These are phyloP conservation scores for Gibbula magus DNA, from an alignment of 2,888 invertebrate genomes.

Conservation along the genomic window DNA sequence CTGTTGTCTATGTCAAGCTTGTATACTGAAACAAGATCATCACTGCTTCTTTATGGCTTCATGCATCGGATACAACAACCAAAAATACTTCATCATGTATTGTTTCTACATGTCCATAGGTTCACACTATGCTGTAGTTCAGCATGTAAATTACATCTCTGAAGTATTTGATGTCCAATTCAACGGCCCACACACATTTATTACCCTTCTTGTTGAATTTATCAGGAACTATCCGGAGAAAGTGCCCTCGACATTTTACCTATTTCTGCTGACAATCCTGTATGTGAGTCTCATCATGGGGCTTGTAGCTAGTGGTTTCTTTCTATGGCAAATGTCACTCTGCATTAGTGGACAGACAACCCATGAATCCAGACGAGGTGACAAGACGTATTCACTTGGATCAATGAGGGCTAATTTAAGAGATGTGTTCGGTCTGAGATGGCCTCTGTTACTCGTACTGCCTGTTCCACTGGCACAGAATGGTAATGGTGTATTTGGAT, in stretches of 20 bases:
- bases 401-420: slow-evolving; percentile 37
- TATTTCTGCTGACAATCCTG: slow-evolving; percentile 41
- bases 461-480: slow-evolving; percentile 44
- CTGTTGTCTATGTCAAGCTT: slow-evolving; percentile 48
- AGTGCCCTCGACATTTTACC: slow-evolving; percentile 27
- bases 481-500: slow-evolving; percentile 34
- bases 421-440: slow-evolving; percentile 50
- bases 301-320: slow-evolving; percentile 38
- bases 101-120: slow-evolving; percentile 50
- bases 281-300: slow-evolving; percentile 42
- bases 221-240: slow-evolving; percentile 21
- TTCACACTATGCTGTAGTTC: slow-evolving; percentile 42
- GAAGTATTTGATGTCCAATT: slow-evolving; percentile 35
- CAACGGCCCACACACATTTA: slow-evolving; percentile 49
- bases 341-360: slow-evolving; percentile 44
- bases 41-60: slow-evolving; percentile 56
- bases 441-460: slow-evolving; percentile 44
- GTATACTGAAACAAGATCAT: slow-evolving; percentile 51
- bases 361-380: slow-evolving; percentile 42
- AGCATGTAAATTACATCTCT: slow-evolving; percentile 36
- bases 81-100: slow-evolving; percentile 53
- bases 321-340: slow-evolving; percentile 50
- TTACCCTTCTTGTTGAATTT: slow-evolving; percentile 36
- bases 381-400: slow-evolving; percentile 26
- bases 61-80: slow-evolving; percentile 54